Evolutionary conservation across 2,797 vertebrate species (phyloP).

Genomic region (Hippopotamyrus pictus): DNA sequence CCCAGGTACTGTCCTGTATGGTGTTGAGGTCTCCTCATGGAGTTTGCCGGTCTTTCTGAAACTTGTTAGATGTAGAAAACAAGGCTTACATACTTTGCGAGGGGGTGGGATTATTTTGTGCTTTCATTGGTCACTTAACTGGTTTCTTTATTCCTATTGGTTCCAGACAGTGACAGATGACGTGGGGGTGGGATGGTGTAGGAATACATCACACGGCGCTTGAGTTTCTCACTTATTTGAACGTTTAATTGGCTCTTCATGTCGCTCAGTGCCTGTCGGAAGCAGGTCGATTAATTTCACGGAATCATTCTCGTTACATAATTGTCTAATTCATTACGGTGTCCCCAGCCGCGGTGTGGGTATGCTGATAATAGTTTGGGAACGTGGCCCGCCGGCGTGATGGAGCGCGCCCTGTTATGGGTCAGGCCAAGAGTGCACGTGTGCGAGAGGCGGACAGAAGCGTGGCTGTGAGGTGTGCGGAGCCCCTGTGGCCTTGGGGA

Average conservation of each 20-base stretch:
- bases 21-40: background rate
- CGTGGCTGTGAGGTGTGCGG: background rate
- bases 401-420: background rate
- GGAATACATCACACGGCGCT: background rate
- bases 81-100: background rate
- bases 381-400: background rate
- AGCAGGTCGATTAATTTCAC: constrained; percentile 5
- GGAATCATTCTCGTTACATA: background rate
- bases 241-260: background rate
- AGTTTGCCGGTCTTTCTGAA: background rate
- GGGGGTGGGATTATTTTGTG: background rate
- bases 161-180: background rate
- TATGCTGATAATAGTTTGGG: background rate
- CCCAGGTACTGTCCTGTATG: constrained; percentile 69
- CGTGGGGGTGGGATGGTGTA: background rate
- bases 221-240: background rate
- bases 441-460: background rate
- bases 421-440: background rate
- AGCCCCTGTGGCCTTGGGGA: background rate
- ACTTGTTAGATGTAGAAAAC: background rate
- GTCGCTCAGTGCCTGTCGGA: background rate
- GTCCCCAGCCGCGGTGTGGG: background rate
- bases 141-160: background rate
- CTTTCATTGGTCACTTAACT: background rate
- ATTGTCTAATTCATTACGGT: background rate